Conservation (phyloP, 2,888 invertebrate genomes). For the Andrena chrysosceles region DNA sequence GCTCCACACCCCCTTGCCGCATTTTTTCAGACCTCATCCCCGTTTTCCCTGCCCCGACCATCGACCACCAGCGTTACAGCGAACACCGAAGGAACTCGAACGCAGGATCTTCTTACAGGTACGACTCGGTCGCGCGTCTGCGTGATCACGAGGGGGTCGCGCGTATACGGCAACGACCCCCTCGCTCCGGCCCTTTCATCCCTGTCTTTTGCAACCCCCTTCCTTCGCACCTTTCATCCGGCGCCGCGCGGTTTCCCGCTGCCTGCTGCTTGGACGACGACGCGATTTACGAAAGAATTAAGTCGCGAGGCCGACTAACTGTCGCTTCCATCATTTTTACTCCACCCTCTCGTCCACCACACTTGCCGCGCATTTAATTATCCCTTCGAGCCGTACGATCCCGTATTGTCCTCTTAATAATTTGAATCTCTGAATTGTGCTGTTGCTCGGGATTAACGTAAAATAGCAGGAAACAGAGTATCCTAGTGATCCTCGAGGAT, state of each 20-base stretch:
- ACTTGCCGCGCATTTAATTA: neutral
- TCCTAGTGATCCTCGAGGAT: neutral
- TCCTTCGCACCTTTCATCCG: slow-evolving; percentile 40
- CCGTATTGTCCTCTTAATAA: neutral
- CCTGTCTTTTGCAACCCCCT: neutral
- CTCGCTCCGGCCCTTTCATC: slow-evolving; percentile 23
- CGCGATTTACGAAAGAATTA: slow-evolving; percentile 53
- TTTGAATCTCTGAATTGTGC: no score
- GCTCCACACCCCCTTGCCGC: neutral
- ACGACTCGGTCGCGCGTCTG: slow-evolving; percentile 23
- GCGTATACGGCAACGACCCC: neutral
- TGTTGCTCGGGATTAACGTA: neutral
- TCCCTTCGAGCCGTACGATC: neutral
- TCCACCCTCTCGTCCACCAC: neutral
- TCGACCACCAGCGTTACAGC: slow-evolving; percentile 48
- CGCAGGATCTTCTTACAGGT: slow-evolving; percentile 57
- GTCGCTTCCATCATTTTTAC: slow-evolving; percentile 19
- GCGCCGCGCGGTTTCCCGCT: slow-evolving; percentile 30
- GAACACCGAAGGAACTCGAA: slow-evolving; percentile 44
- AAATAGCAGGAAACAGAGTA: neutral
- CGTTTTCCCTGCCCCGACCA: slow-evolving; percentile 55
- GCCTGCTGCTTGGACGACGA: slow-evolving; percentile 30
- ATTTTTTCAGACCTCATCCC: slow-evolving; percentile 42
- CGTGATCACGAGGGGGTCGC: slow-evolving; percentile 29
- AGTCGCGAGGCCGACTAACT: slow-evolving; percentile 33